Base-by-base conservation (phyloP, 1,140 invertebrate genomes). In the Hesperophylax magnus region DNA sequence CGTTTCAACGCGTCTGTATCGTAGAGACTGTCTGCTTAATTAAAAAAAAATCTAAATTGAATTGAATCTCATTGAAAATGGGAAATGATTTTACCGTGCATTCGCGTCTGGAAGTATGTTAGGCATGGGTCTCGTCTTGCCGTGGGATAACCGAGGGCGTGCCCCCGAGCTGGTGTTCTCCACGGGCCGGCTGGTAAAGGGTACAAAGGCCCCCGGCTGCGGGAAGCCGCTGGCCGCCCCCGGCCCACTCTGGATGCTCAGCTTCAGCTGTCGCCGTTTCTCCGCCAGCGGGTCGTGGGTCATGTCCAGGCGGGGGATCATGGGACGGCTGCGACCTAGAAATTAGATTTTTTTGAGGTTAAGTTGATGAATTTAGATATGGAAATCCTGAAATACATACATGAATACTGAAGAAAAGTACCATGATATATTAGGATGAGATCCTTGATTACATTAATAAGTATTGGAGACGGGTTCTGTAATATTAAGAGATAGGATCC, bases 51-150 rank as follows among this genome's bases (percentile, higher is more conserved):
- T n/a, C n/a, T n/a, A n/a, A n/a, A n/a, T n/a, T n/a, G n/a, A n/a
- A n/a, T 15, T 15, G 53, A 15, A 11, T 31, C 18, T 67, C 2
- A 69, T 47, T 79, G 22, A 65, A 65, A 31, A 24, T 39, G 58
- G 4, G n/a, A 53, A 71, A 74, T 52, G 15, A 7, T 1, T 14
- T 74, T 76, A 84, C 82, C 80, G 82, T 34, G 82, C 78, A 76
- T 82, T 84, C 24, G 79, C 39, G 56, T 84, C 82, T 15, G 82
- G 80, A 17, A 84, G 6, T 0, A 74, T 60, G 56, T 84, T 75
- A 1, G 80, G 82, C 34, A 74, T 65, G 34, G 80, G 80, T 52
- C 82, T 56, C 3, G 80, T 81, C 53, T 61, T 81, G 39, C 72
- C 31, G 39, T 78, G 79, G 0, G 76, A 72, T 7, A 78, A 34